A percentile compares a stretch with the other conserved stretches of the same genome.
phyloP scores from a whole-genome alignment of 2,797 vertebrate genomes.

The Garrulus glandarius region DNA sequence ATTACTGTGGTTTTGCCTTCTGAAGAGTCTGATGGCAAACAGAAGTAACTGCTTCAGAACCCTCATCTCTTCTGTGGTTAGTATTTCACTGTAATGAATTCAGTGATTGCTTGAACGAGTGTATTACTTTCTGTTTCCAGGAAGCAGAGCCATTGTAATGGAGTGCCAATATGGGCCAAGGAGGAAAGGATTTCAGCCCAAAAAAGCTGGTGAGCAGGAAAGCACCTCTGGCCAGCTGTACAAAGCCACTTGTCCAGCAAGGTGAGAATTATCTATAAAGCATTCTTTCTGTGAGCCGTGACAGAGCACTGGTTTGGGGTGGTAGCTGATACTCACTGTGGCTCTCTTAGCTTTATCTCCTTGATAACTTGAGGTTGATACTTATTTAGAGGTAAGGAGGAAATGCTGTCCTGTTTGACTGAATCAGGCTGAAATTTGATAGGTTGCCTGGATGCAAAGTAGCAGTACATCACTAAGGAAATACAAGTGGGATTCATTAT shows the following conservation, averaged over 20 bases:
- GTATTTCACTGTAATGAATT: background rate
- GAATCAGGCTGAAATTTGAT: background rate
- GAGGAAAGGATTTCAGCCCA: conserved; percentile 83
- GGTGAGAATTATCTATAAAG: conserved; percentile 66
- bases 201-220: conserved; percentile 77
- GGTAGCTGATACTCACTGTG: background rate
- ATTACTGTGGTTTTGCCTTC: background rate
- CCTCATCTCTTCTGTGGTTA: background rate
- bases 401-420: background rate
- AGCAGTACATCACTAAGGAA: background rate
- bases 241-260: conserved; percentile 86
- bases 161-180: conserved; percentile 86
- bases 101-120: background rate
- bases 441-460: background rate
- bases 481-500: background rate
- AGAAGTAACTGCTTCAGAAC: background rate
- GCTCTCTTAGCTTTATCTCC: background rate
- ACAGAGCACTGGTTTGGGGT: background rate
- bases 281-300: background rate
- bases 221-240: conserved; percentile 69
- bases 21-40: background rate
- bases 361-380: background rate
- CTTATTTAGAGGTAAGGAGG: background rate
- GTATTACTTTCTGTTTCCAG: conserved; percentile 62
- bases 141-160: conserved; percentile 88